Base-by-base conservation (phyloP, 2,797 vertebrate genomes). In the Tauraco hartlaubi region DNA sequence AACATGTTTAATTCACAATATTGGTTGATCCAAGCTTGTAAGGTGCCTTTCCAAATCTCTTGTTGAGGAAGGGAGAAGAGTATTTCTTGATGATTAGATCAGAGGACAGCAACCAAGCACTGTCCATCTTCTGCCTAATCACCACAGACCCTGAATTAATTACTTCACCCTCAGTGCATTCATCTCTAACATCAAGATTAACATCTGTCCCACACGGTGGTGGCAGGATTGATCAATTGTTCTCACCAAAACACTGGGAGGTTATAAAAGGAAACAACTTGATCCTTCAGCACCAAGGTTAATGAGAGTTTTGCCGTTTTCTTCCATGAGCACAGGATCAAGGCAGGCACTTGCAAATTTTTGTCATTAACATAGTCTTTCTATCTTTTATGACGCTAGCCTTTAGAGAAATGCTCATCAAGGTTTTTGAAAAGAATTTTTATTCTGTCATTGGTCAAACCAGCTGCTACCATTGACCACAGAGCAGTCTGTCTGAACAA, bases 41-140 rank as follows among this genome's bases (percentile, higher is more conserved):
- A 73, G 37, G 28, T 66, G 12, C 67, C 77, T 94, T 85, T 72
- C 69, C 88, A 71, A 94, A 86, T 73, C 43, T 69, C 28, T 82
- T 88, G n/a, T 35, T 1, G 3, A 64, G 49, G 22, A 79, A 88
- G 33, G 7, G 8, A 73, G 21, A n/a, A 69, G 15, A 29, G 9
- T 44, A 59, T 62, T 82, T 85, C 41, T 72, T 83, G 63, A 71
- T 61, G 12, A 35, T 73, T 52, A 35, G 4, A 39, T 49, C 59
- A 69, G 54, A 58, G 37, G 22, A 71, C 69, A 83, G n/a, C 74
- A 69, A n/a, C 23, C 5, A 6, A 90, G 33, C 31, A 46, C 52
- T 88, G 58, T n/a, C 52, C 22, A 52, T 49, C 71, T 78, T 81
- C 33, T 28, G 12, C 33, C 35, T 49, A 39, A 31, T 73, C 28